A percentile compares a stretch with the other conserved stretches of the same genome.
These are phyloP conservation scores for Sebastes schlegelii DNA, from an alignment of 2,113 vertebrate genomes.

Conservation along the genomic window DNA sequence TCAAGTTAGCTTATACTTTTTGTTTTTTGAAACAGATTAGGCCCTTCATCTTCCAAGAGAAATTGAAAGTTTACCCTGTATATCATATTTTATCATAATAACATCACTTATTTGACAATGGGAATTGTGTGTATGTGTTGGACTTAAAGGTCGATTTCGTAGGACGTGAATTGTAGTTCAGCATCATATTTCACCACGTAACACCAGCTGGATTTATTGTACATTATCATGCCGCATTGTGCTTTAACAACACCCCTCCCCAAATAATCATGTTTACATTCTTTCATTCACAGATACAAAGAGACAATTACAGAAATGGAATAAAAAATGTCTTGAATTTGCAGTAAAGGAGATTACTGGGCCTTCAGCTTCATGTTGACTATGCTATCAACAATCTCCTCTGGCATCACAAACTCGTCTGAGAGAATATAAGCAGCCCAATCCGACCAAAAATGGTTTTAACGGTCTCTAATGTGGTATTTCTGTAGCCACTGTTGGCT, in stretches of 20 bases:
- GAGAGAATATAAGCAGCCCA: no score
- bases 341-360: no score
- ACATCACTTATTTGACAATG: no score
- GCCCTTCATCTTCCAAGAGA: neutral
- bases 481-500: neutral
- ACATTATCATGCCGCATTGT: no score
- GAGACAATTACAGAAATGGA: neutral
- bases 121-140: no score
- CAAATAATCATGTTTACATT: neutral
- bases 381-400: neutral
- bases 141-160: no score
- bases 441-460: no score
- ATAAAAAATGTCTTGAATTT: no score
- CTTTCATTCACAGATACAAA: neutral
- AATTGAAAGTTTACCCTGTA: neutral
- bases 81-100: neutral
- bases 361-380: no score
- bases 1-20: neutral
- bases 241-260: no score
- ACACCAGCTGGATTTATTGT: neutral
- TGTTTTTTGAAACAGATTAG: neutral
- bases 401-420: neutral
- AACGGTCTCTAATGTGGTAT: no score
- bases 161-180: neutral
- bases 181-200: neutral